Evolutionary conservation across 2,797 vertebrate species (phyloP), one percentile per base, ranked within the genome.

Genomic region (Leptodactylus fallax): DNA sequence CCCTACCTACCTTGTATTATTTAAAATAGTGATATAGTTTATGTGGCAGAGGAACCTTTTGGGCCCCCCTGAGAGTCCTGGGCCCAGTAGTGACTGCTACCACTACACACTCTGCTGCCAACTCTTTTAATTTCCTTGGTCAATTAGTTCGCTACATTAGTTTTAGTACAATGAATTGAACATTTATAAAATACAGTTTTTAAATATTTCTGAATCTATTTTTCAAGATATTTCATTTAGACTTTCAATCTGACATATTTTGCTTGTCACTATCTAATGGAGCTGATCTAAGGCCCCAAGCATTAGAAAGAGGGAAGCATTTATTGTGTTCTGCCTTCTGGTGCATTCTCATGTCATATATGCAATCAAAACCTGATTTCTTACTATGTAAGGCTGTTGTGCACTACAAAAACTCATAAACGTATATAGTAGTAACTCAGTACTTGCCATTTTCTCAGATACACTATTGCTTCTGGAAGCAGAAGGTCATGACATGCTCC

Each of bases 271-370:
- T 60, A 58, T 36, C 36, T 36, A 36, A 74, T 61, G 23, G 14
- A 58, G 58, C 9, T 72, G 36, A 36, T 36, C 36, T 36, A 63
- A 61, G 25, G 55, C 83, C 83, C 25, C 16, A 3, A 19, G 71
- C 71, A 60, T 3, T 51, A 63, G 21, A 76, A 47, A 85, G 56
- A 10, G 47, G 76, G 49, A 77, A 77, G 76, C 45, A 60, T 58
- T 61, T 76, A 16, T 58, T 76, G 58, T 77, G 14, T 61, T 85
- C 7, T 85, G 71, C 83, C 71, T 77, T 77, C 36, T 63, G 56
- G 83, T 27, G 71, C 83, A 85, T 85, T 85, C 83, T 63, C 7
- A 27, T 85, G 83, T 85, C 69, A 77, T 77, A 55, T 77, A 77
- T 61, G 71, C 71, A 85, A 63, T 58, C 56, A 76, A 76, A 76